A percentile compares a stretch with the other conserved stretches of the same genome.
phyloP scores from a whole-genome alignment of 2,888 invertebrate genomes.

The Lasius fuliginosus region DNA sequence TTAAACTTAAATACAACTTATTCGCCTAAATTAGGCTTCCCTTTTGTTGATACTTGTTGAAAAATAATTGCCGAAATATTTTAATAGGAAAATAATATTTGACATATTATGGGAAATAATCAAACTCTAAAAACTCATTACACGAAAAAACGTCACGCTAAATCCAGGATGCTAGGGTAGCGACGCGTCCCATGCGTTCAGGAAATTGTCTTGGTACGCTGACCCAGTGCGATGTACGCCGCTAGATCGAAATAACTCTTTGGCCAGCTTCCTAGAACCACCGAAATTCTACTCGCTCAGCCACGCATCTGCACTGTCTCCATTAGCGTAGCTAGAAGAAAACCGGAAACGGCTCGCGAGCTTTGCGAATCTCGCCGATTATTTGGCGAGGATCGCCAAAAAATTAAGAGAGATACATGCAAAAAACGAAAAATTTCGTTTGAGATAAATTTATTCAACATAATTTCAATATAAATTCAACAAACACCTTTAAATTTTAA shows the following conservation, averaged over 20 bases:
- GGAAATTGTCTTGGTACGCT: slow-evolving; percentile 80
- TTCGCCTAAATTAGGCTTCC: background rate
- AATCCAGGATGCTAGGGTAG: background rate
- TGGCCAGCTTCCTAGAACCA: slow-evolving; percentile 66
- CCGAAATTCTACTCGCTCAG: slow-evolving; percentile 58
- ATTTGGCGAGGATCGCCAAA: background rate
- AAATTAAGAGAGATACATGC: background rate
- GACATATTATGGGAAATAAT: background rate
- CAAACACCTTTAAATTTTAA: background rate
- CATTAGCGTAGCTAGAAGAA: slow-evolving; percentile 33
- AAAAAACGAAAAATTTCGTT: background rate
- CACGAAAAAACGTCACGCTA: background rate
- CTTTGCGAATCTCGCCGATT: background rate
- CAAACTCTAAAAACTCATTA: background rate
- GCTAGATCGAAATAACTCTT: slow-evolving; percentile 79
- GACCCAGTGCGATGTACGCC: slow-evolving; percentile 73
- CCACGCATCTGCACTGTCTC: slow-evolving; percentile 44
- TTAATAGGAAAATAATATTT: background rate
- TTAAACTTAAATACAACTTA: slow-evolving; percentile 2
- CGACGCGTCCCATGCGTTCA: slow-evolving; percentile 56
- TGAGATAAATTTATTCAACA: background rate
- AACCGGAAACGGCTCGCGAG: slow-evolving; percentile 23
- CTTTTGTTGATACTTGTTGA: background rate
- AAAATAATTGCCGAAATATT: background rate
- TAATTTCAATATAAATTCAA: background rate